Evolutionary conservation across 2,113 vertebrate genomes (phyloP).

Genomic region (Syrmaticus mikado): DNA sequence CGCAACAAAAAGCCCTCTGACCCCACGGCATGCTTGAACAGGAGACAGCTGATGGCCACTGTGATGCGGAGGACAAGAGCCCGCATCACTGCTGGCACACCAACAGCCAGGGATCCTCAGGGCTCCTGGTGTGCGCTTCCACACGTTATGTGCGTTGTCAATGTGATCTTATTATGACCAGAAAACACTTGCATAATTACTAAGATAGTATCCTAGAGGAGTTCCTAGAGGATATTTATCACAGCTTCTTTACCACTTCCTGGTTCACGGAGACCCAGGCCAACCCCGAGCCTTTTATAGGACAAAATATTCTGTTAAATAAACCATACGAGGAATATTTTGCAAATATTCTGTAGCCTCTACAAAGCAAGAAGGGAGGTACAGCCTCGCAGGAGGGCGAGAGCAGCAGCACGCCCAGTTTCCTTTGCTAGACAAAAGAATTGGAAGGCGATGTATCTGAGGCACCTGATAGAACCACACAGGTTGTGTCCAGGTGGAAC

Average conservation of each 20-base stretch:
- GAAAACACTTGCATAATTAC: not conserved
- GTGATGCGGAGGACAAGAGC: not conserved
- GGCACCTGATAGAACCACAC: not conserved
- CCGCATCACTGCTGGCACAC: not conserved
- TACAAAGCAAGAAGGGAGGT: not conserved
- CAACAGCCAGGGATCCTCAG: not conserved
- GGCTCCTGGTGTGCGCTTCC: not conserved
- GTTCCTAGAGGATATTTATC: not conserved
- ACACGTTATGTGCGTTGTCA: not conserved
- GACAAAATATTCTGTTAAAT: not conserved
- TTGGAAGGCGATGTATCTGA: not conserved
- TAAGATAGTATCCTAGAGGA: not conserved
- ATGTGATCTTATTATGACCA: not conserved
- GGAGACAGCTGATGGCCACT: not conserved
- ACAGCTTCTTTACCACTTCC: not conserved
- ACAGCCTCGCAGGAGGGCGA: not conserved
- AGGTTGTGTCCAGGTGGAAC: not conserved
- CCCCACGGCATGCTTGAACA: not conserved
- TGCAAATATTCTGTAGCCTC: not conserved
- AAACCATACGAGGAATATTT: not conserved
- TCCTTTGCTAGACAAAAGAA: not conserved
- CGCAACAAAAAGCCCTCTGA: not conserved
- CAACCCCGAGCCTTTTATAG: not conserved
- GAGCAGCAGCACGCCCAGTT: not conserved
- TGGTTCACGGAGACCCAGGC: not conserved